These are phyloP conservation scores for Arion vulgaris DNA, from an alignment of 1,140 invertebrate genomes.

Conservation along the genomic window DNA sequence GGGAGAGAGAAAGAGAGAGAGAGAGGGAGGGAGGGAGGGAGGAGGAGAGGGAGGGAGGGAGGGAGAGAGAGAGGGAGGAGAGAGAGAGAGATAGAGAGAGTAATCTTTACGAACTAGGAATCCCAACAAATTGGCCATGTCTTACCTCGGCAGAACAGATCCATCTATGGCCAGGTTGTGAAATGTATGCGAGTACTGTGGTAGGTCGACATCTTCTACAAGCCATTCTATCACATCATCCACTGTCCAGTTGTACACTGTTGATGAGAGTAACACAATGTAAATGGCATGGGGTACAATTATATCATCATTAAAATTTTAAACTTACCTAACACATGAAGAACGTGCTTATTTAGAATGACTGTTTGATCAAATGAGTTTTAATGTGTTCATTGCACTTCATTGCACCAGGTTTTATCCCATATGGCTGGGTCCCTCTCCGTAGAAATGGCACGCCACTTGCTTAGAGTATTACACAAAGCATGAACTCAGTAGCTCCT, in stretches of 20 bases:
- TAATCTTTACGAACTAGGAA: no score
- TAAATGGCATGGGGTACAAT: background rate
- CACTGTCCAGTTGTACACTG: conserved; percentile 96
- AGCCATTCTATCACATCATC: conserved; percentile 96
- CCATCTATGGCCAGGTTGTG: conserved; percentile 89
- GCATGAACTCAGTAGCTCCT: no score
- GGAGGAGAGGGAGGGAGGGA: conserved; percentile 43
- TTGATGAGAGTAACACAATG: background rate
- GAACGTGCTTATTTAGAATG: no score
- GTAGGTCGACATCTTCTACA: conserved; percentile 88
- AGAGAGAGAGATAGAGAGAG: no score
- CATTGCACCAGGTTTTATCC: no score
- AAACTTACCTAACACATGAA: no score
- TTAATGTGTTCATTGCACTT: no score
- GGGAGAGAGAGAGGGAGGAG: conserved; percentile 39
- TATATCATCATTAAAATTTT: no score
- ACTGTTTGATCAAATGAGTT: no score
- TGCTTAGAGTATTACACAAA: no score
- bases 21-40: conserved; percentile 26
- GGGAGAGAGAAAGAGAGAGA: conserved; percentile 14
- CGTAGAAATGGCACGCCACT: no score
- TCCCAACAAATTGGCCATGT: background rate
- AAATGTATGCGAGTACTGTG: conserved; percentile 91
- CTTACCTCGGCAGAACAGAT: conserved; percentile 88
- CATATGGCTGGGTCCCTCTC: no score